Base-by-base conservation (phyloP, 2,113 vertebrate genomes). In the Diadophis punctatus region DNA sequence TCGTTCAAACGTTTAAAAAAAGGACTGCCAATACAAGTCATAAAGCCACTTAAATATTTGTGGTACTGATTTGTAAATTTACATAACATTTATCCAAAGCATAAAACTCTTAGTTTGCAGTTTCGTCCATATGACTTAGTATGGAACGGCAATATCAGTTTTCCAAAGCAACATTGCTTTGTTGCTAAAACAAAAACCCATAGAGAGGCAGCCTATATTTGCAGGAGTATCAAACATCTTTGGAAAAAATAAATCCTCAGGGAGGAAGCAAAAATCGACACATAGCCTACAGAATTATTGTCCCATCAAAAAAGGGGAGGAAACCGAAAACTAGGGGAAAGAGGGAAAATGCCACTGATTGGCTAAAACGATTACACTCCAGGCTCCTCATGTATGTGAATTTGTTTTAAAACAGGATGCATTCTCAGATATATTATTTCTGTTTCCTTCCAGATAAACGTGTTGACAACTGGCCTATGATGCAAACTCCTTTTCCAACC, bases 401-500 rank as follows among this genome's bases (percentile, higher is more conserved):
- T 63, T 34, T 27, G 20, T 49, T 93, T 93, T 87, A 46, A 7
- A 68, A 80, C 46, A 48, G 25, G 14, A 46, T 80, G 58, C 22
- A 27, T 90, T 90, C 90, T 92, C 39, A 91, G 60, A 96, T 88
- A 92, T 63, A 93, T 84, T 85, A n/a, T 94, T 60, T 93, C 95
- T 97, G 85, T 93, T 94, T 95, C 55, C 74, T 90, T n/a, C 2
- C 96, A 99, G 99, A 99, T 98, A 99, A 99, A 93, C 98, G 99
- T 14, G 99, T 99, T 95, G 98, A 99, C 97, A 98, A 99, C 92
- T 99, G 99, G 99, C 98, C 98, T 46, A 96, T 99, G 96, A 99
- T 99, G 99, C 98, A 98, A 94, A 99, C 98, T 94, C 99, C 99
- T 0, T 97, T 98, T 92, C 98, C 99, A 89, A 99, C 99, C 0